A percentile compares a stretch with the other conserved stretches of the same genome.
phyloP scores from a whole-genome alignment of 2,888 invertebrate species.

The Hypolimnas misippus region DNA sequence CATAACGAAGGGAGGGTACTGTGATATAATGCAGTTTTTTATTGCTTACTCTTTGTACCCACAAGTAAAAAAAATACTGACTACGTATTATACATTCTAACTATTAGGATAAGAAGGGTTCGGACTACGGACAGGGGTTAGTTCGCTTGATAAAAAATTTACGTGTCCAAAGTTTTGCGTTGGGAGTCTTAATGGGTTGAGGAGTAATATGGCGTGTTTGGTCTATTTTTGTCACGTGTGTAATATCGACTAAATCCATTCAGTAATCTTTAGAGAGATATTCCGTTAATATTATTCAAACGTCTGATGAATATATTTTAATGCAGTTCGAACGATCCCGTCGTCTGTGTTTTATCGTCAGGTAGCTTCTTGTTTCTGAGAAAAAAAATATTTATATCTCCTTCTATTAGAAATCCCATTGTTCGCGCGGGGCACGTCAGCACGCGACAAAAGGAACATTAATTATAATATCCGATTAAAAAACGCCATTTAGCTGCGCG shows the following conservation, averaged over 20 bases:
- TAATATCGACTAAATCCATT: neutral
- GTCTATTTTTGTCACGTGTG: neutral
- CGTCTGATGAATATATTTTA: conserved; percentile 73
- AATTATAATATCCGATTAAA: conserved; percentile 85
- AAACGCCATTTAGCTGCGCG: conserved; percentile 81
- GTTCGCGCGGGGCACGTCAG: conserved; percentile 82
- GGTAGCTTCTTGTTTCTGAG: conserved; percentile 80
- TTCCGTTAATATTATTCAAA: conserved; percentile 51
- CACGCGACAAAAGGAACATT: conserved; percentile 84
- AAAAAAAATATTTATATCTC: conserved; percentile 82
- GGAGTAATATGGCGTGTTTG: conserved; percentile 18
- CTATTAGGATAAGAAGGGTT: conserved; percentile 81
- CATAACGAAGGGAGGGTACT: conserved; percentile 78
- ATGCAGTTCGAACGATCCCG: conserved; percentile 69
- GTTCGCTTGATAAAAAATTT: conserved; percentile 75
- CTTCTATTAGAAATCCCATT: conserved; percentile 82
- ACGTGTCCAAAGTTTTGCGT: conserved; percentile 69
- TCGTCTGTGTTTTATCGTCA: conserved; percentile 80
- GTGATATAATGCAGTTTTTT: conserved; percentile 84
- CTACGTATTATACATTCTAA: conserved; percentile 78
- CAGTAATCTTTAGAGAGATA: neutral
- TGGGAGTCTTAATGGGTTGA: conserved; percentile 22
- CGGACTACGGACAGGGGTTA: conserved; percentile 68
- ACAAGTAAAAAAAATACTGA: conserved; percentile 72
- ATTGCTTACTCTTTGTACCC: conserved; percentile 79